phyloP scores from a whole-genome alignment of 2,888 invertebrate genomes.

The Tetragnatha montana region DNA sequence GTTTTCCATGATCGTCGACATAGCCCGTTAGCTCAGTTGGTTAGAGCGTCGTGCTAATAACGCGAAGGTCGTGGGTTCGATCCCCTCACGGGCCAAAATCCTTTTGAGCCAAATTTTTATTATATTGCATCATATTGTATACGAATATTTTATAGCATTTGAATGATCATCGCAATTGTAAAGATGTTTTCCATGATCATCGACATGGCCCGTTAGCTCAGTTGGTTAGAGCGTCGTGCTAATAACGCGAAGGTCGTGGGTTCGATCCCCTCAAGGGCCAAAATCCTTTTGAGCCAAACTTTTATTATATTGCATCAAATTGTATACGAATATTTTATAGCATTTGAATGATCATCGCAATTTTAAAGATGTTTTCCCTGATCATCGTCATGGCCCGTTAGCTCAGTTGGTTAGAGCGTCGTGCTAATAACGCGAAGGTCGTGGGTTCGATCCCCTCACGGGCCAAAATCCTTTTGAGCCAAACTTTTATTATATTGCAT shows the following conservation, averaged over 20 bases:
- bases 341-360: too few species aligned
- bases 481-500: background rate
- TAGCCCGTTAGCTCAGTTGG: background rate
- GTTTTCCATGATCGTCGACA: background rate
- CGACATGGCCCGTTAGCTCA: background rate
- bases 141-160: too few species aligned
- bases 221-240: background rate
- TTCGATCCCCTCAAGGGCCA: background rate
- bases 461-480: background rate
- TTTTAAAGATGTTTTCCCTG: too few species aligned
- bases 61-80: background rate
- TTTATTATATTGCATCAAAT: too few species aligned
- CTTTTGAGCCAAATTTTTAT: too few species aligned
- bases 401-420: conserved; percentile 1
- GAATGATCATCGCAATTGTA: too few species aligned
- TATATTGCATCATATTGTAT: too few species aligned
- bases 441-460: background rate
- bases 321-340: too few species aligned
- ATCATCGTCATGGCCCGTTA: background rate
- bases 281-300: too few species aligned
- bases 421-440: background rate
- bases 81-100: background rate
- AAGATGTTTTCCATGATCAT: background rate
- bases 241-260: background rate
- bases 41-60: conserved; percentile 1